A percentile compares a stretch with the other conserved stretches of the same genome.
Conservation (phyloP, 2,888 invertebrate species). For the Byasa hedistus region DNA sequence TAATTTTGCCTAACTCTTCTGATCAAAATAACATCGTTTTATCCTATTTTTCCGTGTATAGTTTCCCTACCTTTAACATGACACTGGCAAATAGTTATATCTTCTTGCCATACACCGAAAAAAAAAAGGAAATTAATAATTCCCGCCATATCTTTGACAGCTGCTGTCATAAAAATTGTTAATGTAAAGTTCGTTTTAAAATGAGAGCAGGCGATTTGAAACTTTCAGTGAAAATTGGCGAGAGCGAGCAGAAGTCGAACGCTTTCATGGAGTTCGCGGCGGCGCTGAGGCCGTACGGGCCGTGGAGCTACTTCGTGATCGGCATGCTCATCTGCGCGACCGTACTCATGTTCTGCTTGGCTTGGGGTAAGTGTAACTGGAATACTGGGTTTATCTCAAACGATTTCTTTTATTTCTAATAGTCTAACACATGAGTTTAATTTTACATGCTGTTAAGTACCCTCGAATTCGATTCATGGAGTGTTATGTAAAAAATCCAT, state of each 20-base stretch:
- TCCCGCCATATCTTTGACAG: neutral
- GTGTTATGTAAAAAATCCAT: too few species aligned
- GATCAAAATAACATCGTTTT: too few species aligned
- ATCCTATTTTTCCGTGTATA: too few species aligned
- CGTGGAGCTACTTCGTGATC: conserved; percentile 86
- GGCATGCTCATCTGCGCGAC: conserved; percentile 86
- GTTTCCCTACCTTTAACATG: too few species aligned
- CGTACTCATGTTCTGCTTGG: conserved; percentile 84
- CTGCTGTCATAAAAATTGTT: neutral
- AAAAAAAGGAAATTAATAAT: neutral
- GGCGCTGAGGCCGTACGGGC: conserved; percentile 84
- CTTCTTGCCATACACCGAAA: too few species aligned
- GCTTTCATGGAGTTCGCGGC: conserved; percentile 76
- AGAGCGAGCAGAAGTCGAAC: conserved; percentile 67
- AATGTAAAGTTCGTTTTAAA: conserved; percentile 34
- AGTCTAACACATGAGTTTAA: too few species aligned
- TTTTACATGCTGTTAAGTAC: too few species aligned
- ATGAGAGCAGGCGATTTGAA: conserved; percentile 46
- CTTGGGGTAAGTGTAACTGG: conserved; percentile 78
- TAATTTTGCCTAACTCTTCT: too few species aligned
- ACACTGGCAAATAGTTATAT: too few species aligned
- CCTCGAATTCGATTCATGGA: too few species aligned
- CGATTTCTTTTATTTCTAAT: too few species aligned
- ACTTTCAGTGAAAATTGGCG: conserved; percentile 73
- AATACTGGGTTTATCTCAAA: too few species aligned